phyloP scores from a whole-genome alignment of 2,888 invertebrate genomes.

The Mycalesis mineus region DNA sequence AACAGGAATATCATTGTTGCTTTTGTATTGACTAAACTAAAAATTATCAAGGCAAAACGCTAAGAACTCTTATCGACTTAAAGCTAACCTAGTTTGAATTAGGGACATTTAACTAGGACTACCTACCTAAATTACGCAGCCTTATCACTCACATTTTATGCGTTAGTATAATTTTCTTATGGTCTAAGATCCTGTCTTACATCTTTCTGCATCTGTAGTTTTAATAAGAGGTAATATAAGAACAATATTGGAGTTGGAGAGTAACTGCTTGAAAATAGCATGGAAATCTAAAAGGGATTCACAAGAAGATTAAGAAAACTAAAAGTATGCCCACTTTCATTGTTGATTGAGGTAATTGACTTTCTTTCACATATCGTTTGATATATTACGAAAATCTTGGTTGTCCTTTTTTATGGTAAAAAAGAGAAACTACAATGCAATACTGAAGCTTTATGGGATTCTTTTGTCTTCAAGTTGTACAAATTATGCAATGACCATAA shows the following conservation, averaged over 20 bases:
- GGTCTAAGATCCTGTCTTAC: neutral
- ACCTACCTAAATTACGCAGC: conserved; percentile 23
- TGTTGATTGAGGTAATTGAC: too few species aligned
- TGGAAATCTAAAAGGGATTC: too few species aligned
- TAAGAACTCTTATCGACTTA: conserved; percentile 22
- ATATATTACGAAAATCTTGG: too few species aligned
- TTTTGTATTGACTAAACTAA: conserved; percentile 24
- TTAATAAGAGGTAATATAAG: neutral
- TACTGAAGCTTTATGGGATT: too few species aligned
- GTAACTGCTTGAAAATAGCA: too few species aligned
- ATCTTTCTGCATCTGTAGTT: neutral
- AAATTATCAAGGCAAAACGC: conserved; percentile 24
- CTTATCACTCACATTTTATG: conserved; percentile 19
- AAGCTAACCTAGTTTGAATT: conserved; percentile 21
- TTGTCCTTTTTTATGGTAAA: too few species aligned
- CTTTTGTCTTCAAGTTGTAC: too few species aligned
- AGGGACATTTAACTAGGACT: conserved; percentile 14
- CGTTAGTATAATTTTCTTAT: conserved; percentile 18
- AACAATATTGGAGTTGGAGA: neutral
- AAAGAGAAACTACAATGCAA: too few species aligned
- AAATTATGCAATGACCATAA: too few species aligned
- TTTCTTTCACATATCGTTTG: too few species aligned
- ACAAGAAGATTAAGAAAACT: too few species aligned
- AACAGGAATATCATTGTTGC: conserved; percentile 19
- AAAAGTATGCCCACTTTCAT: too few species aligned